These are phyloP conservation scores for Oreohelix idahoensis DNA, from an alignment of 1,140 invertebrate species.

Conservation along the genomic window DNA sequence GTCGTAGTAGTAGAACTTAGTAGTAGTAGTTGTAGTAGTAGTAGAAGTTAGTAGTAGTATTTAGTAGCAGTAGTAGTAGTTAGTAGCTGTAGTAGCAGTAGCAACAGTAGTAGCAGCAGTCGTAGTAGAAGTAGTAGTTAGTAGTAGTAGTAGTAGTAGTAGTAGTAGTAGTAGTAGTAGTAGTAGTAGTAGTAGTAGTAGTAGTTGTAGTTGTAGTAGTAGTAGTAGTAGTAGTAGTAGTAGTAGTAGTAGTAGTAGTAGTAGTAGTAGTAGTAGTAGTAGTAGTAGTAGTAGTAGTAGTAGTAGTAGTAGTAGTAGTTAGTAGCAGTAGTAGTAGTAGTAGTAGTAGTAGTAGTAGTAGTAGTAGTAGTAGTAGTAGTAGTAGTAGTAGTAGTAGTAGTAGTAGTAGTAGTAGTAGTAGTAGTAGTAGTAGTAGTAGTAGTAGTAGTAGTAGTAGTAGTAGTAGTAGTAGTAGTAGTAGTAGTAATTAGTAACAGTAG, in stretches of 20 bases:
- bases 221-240: conserved; percentile 34
- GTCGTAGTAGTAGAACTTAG: not conserved
- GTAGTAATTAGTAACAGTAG: not conserved
- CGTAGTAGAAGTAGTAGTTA: conserved; percentile 13
- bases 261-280: not conserved
- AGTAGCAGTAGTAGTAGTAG: not conserved
- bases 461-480: conserved; percentile 1
- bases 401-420: not conserved
- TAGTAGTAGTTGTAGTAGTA: not conserved
- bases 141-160: conserved; percentile 37
- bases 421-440: not conserved
- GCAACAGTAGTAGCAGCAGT: conserved; percentile 13
- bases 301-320: not conserved
- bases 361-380: no score
- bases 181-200: conserved; percentile 36
- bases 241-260: conserved; percentile 36
- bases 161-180: conserved; percentile 36
- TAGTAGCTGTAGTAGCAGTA: conserved; percentile 23
- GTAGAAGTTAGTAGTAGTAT: not conserved
- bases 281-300: not conserved
- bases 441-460: not conserved
- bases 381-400: not conserved
- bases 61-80: not conserved
- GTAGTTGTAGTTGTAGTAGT: conserved; percentile 36
- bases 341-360: not conserved